Percentiles rank a stretch among this genome's conserved stretches.
Conservation (phyloP, 92 coral and sea anemone genomes). For the Nematostella vectensis region DNA sequence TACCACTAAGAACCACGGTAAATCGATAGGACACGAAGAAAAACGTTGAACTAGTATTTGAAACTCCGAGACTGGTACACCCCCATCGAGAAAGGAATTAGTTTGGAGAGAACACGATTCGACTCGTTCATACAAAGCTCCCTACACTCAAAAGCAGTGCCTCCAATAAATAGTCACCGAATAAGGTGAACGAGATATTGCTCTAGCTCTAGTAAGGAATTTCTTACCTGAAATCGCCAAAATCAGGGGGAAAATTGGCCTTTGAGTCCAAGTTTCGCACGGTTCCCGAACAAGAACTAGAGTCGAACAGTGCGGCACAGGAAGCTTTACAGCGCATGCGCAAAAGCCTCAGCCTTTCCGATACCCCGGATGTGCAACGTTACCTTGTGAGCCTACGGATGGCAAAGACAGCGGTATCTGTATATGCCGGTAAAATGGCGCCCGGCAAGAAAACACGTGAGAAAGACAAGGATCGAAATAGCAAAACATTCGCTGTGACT, state of each 20-base stretch:
- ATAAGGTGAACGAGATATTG: background rate
- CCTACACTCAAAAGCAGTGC: too few relatives aligned
- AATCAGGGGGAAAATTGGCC: slow-evolving; percentile 27
- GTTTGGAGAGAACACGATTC: background rate
- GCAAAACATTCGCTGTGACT: slow-evolving; percentile 11
- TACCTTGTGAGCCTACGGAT: slow-evolving; percentile 14
- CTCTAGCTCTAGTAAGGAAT: background rate
- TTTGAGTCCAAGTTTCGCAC: slow-evolving; percentile 11
- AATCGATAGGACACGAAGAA: too few relatives aligned
- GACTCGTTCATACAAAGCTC: too few relatives aligned
- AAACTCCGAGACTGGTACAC: background rate
- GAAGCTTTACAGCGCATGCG: slow-evolving; percentile 51
- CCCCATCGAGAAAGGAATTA: background rate
- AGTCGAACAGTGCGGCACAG: slow-evolving; percentile 42
- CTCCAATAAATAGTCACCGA: too few relatives aligned
- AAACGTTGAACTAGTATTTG: too few relatives aligned
- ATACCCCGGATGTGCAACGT: slow-evolving; percentile 58
- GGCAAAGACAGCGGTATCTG: background rate
- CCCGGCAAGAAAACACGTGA: slow-evolving; percentile 20
- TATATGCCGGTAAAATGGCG: slow-evolving; percentile 24
- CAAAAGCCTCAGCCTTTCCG: slow-evolving; percentile 18
- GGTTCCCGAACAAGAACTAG: slow-evolving; percentile 37
- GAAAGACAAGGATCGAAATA: slow-evolving; percentile 7
- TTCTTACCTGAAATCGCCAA: slow-evolving; percentile 16
- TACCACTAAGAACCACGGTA: too few relatives aligned